Conservation (phyloP, 2,113 vertebrate species). For the Sakesphorus luctuosus region DNA sequence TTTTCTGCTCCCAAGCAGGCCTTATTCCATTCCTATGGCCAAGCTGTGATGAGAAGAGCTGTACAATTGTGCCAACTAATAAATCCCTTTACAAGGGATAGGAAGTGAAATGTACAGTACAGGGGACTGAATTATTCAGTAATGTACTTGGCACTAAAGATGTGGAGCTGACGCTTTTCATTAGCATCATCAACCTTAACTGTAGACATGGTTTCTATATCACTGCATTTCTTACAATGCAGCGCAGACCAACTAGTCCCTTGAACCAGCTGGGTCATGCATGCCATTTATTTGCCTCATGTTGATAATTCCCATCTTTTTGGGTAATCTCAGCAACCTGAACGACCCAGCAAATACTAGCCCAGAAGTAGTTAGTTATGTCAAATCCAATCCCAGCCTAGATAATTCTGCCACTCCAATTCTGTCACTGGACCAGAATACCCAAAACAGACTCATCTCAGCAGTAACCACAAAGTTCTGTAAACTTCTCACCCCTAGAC, state of each 20-base stretch:
- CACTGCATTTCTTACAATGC: background rate
- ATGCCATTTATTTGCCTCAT: background rate
- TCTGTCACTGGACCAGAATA: background rate
- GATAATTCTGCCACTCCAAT: background rate
- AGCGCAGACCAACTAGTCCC: background rate
- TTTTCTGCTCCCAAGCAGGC: background rate
- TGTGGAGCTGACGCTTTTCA: background rate
- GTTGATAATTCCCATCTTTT: background rate
- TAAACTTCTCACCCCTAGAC: background rate
- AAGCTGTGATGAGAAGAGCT: background rate
- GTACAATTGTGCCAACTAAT: background rate
- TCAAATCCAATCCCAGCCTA: background rate
- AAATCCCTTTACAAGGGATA: background rate
- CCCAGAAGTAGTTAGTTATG: background rate
- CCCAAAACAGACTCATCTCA: background rate
- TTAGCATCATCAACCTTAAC: background rate
- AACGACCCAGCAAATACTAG: background rate
- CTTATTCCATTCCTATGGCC: background rate
- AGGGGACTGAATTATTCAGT: constrained; percentile 24
- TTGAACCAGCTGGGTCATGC: background rate
- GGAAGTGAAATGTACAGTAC: background rate
- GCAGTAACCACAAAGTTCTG: background rate
- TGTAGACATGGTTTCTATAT: background rate
- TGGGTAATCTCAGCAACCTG: background rate
- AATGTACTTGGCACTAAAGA: background rate